Conservation (phyloP, 2,888 invertebrate genomes). For the Apodemia hepburni region DNA sequence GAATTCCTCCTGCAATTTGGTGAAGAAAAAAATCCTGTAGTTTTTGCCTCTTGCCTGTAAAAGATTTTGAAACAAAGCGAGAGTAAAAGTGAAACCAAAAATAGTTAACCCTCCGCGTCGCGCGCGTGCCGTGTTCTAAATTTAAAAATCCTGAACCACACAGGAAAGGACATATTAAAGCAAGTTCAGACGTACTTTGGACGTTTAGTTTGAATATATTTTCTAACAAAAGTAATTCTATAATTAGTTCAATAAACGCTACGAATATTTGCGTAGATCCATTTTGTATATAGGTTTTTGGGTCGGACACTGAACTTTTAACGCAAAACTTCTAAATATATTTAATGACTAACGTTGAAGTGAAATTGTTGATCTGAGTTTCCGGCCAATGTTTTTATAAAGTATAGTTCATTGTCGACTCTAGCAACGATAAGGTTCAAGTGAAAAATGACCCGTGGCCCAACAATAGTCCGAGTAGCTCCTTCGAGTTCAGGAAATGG, state of each 20-base stretch:
- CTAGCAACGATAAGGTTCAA: background rate
- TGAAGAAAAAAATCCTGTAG: no score
- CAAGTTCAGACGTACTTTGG: constrained; percentile 38
- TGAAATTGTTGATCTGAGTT: constrained; percentile 54
- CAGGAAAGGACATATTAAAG: constrained; percentile 37
- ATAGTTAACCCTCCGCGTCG: constrained; percentile 64
- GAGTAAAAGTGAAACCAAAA: constrained; percentile 39
- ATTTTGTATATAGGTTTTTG: constrained; percentile 26
- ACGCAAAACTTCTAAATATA: constrained; percentile 67
- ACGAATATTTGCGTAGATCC: constrained; percentile 4
- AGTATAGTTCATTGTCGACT: background rate
- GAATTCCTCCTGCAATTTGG: no score
- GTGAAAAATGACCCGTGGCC: constrained; percentile 61
- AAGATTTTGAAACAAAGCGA: background rate
- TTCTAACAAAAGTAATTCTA: constrained; percentile 10
- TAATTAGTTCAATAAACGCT: constrained; percentile 10
- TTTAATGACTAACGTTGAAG: constrained; percentile 66
- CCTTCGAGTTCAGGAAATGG: constrained; percentile 54
- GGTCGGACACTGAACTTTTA: constrained; percentile 37
- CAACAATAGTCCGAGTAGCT: constrained; percentile 68
- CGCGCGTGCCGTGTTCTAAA: constrained; percentile 53
- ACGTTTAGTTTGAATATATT: constrained; percentile 33
- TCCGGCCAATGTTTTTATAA: constrained; percentile 43
- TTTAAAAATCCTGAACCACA: constrained; percentile 43
- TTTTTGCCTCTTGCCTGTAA: no score